Base-by-base conservation (phyloP, 2,888 invertebrate species). In the Drosophila pseudotalamancana region DNA sequence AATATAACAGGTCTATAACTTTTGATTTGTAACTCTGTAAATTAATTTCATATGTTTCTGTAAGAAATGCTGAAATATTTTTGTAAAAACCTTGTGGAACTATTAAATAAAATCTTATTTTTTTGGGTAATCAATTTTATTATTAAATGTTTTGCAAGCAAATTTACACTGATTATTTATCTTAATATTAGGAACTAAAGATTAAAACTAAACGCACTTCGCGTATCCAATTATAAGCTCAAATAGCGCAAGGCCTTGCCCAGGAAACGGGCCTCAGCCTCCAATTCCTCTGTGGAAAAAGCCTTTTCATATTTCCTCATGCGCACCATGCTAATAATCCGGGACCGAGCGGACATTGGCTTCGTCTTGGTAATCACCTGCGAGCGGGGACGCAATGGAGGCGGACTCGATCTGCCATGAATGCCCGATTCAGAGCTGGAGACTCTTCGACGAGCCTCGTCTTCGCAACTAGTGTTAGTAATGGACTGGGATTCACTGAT, bases 181-280 rank as follows among this genome's bases (percentile, higher is more conserved):
- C 5, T 2, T 21, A 8, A 19, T 14, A 12, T 14, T 31, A 45
- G 0, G 3, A 21, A 3, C 29, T 46, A 23, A 0, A 1, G 3
- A n/a, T 25, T 34, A 34, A 48, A 48, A 16, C 46, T 46, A 8
- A 23, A 16, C 14, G 16, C 32, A 34, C 16, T 23, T n/a, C 1
- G n/a, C 8, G 18, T 16, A 19, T 1, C 12, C 29, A 60, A n/a
- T 75, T 60, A 90, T 72, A 90, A 73, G 37, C 89, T 89, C 35
- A 90, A 63, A 49, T 87, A 89, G 19, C 89, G 81, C 69, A 90
- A 50, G 3, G 89, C 90, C 45, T 86, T 89, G 61, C 87, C 76
- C 6, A 90, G 60, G 56, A 89, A 89, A 21, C 84, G 67, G 23
- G 77, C 72, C 19, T 88, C 81, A 1, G 73, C 25, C 0, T 60